A percentile compares a stretch with the other conserved stretches of the same genome.
Conservation (phyloP, 2,113 vertebrate species). For the Elephantulus edwardii region DNA sequence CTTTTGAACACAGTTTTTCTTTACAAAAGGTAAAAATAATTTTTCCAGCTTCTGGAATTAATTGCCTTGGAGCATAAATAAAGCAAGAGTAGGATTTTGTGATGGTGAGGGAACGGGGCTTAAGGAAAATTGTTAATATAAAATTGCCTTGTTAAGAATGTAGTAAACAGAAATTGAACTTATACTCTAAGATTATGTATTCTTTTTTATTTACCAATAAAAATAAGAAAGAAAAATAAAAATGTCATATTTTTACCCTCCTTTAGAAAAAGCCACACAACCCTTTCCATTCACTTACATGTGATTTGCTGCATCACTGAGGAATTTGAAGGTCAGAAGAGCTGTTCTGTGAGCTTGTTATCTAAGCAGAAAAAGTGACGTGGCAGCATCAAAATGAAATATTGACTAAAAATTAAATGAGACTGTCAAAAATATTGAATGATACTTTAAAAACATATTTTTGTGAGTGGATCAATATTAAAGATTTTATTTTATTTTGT, state of each 20-base stretch:
- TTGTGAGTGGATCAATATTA: constrained; percentile 22
- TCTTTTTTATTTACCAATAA: constrained; percentile 48
- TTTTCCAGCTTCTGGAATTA: constrained; percentile 28
- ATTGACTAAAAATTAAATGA: constrained; percentile 19
- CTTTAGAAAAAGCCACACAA: not conserved
- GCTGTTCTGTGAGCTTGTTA: not conserved
- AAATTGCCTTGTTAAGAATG: constrained; percentile 48
- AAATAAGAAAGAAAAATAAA: constrained; percentile 15
- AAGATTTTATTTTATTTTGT: constrained; percentile 11
- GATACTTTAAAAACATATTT: constrained; percentile 24
- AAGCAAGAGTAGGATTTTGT: not conserved
- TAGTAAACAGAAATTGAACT: not conserved
- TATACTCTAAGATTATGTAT: constrained; percentile 8
- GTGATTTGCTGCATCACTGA: not conserved
- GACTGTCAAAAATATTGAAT: not conserved
- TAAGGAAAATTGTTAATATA: constrained; percentile 51
- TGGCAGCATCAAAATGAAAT: not conserved
- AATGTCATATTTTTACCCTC: not conserved
- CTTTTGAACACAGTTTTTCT: constrained; percentile 69
- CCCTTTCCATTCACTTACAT: not conserved
- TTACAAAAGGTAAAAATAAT: constrained; percentile 59
- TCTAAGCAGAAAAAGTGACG: constrained; percentile 17
- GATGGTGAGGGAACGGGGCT: not conserved
- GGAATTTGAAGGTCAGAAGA: not conserved
- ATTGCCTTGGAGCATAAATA: not conserved